Base-by-base conservation (phyloP, 1,140 invertebrate genomes). In the Drosophila saltans region DNA sequence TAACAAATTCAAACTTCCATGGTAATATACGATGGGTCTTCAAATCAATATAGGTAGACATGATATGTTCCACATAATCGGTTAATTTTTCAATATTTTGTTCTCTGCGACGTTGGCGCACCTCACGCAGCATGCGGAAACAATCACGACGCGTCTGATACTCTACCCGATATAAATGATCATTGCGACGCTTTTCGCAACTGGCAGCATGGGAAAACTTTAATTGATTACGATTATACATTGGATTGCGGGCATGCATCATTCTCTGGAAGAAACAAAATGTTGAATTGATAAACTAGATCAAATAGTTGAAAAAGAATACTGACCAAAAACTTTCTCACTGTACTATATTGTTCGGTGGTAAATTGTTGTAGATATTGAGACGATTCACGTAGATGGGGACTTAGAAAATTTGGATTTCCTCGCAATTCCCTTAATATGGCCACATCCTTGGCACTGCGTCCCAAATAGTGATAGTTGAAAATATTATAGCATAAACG, bases 1-100 rank as follows among this genome's bases (percentile, higher is more conserved):
- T 88, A 7, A 91, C 26, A 45, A 90, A 91, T 60, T 92, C 80
- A 59, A 75, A 92, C 58, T 92, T 92, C 85, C 91, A 91, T 33
- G 91, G 91, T 69, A 92, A 68, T 3, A 84, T 80, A 1, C 89
- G 82, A 2, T 61, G 67, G 0, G 88, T 92, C 61, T 91, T 92
- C 0, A 80, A 24, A 6, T 72, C 78, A 2, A 90, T 72, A 11
- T 66, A 66, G 1, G 24, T 69, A 28, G 76, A 62, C 91, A 92
- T 90, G 2, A 79, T 72, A 8, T 78, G 28, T 55, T 92, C 89
- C 33, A 92, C 66, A 10, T 91, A 91, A 30, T 76, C 40, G 5
- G 70, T 59, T 0, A 90, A 36, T 1, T 26, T 45, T 3, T 89
- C 78, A 40, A 91, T 60, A 48, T 79, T 40, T 0, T 71, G 69